Conservation (phyloP, 2,888 invertebrate species). For the Sepioteuthis lessoniana region DNA sequence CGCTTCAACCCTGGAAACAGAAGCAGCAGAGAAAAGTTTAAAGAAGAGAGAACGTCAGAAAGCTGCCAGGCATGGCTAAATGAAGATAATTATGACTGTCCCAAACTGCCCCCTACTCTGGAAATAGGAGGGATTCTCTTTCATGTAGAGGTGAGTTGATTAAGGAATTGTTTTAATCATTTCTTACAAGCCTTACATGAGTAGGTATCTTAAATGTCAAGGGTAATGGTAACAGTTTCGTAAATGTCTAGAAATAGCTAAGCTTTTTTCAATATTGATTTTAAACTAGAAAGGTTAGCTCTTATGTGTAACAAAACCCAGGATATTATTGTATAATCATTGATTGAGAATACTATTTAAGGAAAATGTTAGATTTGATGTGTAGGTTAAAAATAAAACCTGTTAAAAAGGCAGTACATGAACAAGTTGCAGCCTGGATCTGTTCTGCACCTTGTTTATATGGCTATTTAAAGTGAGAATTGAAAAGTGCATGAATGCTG, state of each 20-base stretch:
- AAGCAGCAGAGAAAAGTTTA: background rate
- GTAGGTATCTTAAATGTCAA: background rate
- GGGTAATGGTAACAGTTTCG: background rate
- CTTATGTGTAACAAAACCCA: too few species aligned
- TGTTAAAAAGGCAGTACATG: background rate
- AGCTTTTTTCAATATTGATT: background rate
- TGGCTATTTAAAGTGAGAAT: too few species aligned
- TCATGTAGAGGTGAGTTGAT: background rate
- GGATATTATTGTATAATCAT: background rate
- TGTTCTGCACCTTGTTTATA: background rate
- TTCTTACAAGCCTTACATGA: background rate
- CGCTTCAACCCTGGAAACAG: background rate
- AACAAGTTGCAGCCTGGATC: background rate
- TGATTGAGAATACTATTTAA: background rate
- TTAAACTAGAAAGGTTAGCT: background rate
- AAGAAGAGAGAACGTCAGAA: background rate
- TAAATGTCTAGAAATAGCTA: background rate
- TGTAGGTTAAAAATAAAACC: background rate
- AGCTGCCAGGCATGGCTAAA: background rate
- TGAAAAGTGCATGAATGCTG: background rate
- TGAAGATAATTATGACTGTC: background rate
- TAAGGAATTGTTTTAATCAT: background rate
- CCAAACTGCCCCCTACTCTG: background rate
- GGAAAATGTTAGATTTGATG: background rate
- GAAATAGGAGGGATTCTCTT: background rate